Conservation (phyloP, 2,888 invertebrate species). For the Apamea sordens region DNA sequence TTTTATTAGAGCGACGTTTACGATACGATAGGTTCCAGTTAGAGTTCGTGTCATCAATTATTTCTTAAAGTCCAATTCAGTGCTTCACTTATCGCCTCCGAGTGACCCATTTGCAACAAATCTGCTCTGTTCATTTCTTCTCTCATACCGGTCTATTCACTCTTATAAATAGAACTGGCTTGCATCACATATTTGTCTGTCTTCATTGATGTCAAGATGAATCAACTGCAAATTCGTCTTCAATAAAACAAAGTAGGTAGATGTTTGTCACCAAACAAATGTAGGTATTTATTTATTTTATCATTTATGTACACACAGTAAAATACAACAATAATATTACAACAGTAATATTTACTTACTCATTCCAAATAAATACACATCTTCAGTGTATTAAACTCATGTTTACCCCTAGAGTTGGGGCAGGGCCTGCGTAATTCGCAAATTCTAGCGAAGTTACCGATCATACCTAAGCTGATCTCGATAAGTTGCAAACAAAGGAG, state of each 20-base stretch:
- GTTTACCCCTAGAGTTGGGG: background rate
- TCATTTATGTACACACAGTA: too few species aligned
- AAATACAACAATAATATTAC: too few species aligned
- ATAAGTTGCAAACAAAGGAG: constrained; percentile 28
- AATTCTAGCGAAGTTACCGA: background rate
- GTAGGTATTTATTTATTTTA: background rate
- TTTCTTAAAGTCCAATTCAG: background rate
- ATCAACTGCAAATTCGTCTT: background rate
- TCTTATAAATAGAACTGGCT: constrained; percentile 20
- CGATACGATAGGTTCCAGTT: background rate
- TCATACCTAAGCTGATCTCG: background rate
- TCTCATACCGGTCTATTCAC: background rate
- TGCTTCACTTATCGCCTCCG: constrained; percentile 35
- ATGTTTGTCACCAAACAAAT: background rate
- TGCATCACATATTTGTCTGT: background rate
- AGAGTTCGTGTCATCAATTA: background rate
- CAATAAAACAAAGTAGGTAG: background rate
- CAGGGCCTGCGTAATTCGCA: background rate
- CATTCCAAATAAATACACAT: background rate
- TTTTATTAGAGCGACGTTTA: background rate
- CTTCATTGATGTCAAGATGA: background rate
- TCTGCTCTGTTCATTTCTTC: constrained; percentile 3
- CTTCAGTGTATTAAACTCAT: background rate
- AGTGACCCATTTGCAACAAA: constrained; percentile 41
- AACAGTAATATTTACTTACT: too few species aligned